phyloP scores from a whole-genome alignment of 30 jellyfish, hydroid and myxozoan genomes.

The Phacellophora camtschatica region DNA sequence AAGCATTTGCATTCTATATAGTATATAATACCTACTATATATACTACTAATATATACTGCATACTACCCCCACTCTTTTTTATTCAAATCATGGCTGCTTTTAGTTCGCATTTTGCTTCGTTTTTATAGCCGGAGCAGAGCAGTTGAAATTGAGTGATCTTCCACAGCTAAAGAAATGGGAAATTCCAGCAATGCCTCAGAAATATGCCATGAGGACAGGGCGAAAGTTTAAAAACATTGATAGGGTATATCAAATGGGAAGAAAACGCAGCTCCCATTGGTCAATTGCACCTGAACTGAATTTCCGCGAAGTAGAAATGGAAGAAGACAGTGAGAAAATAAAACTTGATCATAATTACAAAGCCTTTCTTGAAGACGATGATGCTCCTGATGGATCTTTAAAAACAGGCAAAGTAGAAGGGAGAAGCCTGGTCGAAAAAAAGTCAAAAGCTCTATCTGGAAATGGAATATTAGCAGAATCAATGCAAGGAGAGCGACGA shows the following conservation, averaged over 20 bases:
- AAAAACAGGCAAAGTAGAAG: neutral
- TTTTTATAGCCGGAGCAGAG: neutral
- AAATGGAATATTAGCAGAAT: neutral
- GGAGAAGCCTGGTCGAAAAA: neutral
- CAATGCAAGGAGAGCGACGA: neutral
- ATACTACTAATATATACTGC: no score
- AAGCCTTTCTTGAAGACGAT: slow-evolving; percentile 80
- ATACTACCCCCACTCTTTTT: no score
- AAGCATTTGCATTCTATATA: no score
- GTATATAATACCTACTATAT: no score
- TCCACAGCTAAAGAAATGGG: slow-evolving; percentile 90
- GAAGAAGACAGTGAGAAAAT: slow-evolving; percentile 94
- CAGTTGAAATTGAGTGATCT: slow-evolving; percentile 67
- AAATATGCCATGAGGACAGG: slow-evolving; percentile 81
- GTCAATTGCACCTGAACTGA: slow-evolving; percentile 82
- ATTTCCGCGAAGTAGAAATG: slow-evolving; percentile 77
- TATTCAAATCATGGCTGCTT: no score
- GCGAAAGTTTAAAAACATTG: slow-evolving; percentile 84
- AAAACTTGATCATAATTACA: slow-evolving; percentile 83
- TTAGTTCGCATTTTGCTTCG: no score
- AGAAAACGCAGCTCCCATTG: slow-evolving; percentile 85
- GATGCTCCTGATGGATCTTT: slow-evolving; percentile 14
- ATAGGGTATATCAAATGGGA: slow-evolving; percentile 18
- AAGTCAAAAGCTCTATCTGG: no score
- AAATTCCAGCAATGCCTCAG: slow-evolving; percentile 76